Base-by-base conservation (phyloP, 2,113 vertebrate genomes). In the Typhlomys cinereus region DNA sequence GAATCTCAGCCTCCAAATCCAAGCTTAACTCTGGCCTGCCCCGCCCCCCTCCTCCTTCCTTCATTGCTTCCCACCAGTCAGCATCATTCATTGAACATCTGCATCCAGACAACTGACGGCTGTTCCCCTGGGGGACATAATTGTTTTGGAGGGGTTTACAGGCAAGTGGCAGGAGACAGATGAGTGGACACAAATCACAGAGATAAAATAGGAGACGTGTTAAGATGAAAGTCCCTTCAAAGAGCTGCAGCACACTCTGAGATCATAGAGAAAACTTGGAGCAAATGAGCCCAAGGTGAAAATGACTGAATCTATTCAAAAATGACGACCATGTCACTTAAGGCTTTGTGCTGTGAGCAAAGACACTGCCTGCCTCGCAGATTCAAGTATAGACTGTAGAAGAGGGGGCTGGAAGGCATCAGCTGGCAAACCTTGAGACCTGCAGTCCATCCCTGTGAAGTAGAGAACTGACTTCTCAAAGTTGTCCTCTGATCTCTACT, bases 221-320 rank as follows among this genome's bases (percentile, higher is more conserved):
- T 93, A 54, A 92, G 78, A 70, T 80, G 5, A 36, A 88, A 36
- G 20, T 93, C 67, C 86, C 12, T 64, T 74, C 36, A 82, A 85
- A 86, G 46, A 78, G 21, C 48, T 29, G 7, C 81, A 61, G 52
- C 39, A 21, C 52, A 10, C 44, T 90, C 78, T 88, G 48, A 48
- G 59, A 50, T 46, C 71, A 67, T 46, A 64, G 41, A 78, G 57
- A 73, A 85, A 85, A 18, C 36, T 50, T 34, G 62, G 75, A 76
- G n/a, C 85, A 69, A 44, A 86, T 69, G 67, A 91, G 61, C 85
- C 75, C 14, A 86, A 52, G 21, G n/a, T n/a, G 10, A 66, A 50
- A 29, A 5, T 73, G 59, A 59, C 82, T 75, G n/a, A 69, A 17
- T 61, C 52, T 34, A 36, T 44, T 64, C 31, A 57, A 44, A 66